A percentile compares a stretch with the other conserved stretches of the same genome.
Evolutionary conservation across 2,888 invertebrate genomes (phyloP).

Genomic region (Ganaspis brasiliensis): DNA sequence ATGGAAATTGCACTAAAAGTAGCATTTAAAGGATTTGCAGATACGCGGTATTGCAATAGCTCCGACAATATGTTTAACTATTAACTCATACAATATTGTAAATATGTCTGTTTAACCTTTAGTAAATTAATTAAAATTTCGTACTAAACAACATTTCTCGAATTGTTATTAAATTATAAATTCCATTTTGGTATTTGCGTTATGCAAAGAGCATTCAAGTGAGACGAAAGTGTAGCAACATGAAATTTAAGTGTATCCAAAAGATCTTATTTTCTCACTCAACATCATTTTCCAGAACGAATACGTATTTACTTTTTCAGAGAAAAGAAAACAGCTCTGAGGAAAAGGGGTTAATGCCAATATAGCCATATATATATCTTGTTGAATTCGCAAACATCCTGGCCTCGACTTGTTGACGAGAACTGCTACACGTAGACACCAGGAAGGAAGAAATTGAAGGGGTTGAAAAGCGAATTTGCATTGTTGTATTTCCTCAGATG

Average conservation of each 20-base stretch:
- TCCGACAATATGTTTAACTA: too few relatives aligned
- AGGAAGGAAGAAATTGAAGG: not conserved
- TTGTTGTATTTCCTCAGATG: conserved; percentile 19
- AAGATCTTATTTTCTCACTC: not conserved
- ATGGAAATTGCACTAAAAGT: too few relatives aligned
- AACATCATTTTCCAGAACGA: conserved; percentile 14
- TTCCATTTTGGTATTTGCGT: too few relatives aligned
- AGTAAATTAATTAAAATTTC: too few relatives aligned
- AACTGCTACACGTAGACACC: not conserved
- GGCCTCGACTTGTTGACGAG: not conserved
- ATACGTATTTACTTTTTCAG: not conserved
- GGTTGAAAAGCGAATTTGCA: conserved; percentile 10
- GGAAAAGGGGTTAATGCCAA: conserved; percentile 20
- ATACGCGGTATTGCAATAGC: too few relatives aligned
- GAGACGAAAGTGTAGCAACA: not conserved
- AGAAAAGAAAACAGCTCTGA: conserved; percentile 11
- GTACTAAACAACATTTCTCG: too few relatives aligned
- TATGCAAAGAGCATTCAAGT: too few relatives aligned
- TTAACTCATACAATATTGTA: too few relatives aligned
- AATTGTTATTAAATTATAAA: too few relatives aligned
- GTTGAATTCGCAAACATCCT: not conserved
- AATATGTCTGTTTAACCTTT: too few relatives aligned
- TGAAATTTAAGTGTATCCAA: not conserved
- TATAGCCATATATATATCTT: conserved; percentile 10
- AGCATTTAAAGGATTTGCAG: too few relatives aligned